Conservation (phyloP, 2,888 invertebrate species). For the Nephrotoma flavescens region DNA sequence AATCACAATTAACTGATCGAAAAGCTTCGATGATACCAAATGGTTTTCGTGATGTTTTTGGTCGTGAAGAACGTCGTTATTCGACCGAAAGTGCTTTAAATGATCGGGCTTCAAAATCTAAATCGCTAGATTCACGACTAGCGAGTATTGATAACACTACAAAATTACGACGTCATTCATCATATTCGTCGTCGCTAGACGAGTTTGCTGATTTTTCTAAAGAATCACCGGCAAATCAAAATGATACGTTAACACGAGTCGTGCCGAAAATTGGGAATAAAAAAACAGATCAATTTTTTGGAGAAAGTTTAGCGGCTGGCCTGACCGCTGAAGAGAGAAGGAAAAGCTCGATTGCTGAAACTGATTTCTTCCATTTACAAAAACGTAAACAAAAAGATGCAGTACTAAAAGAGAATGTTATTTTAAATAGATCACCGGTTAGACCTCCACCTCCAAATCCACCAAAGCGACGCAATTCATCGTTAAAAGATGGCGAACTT, state of each 20-base stretch:
- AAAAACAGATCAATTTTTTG: conserved; percentile 17
- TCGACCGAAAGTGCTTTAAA: conserved; percentile 6
- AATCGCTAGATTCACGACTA: not conserved
- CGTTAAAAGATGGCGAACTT: not conserved
- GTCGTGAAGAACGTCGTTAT: not conserved
- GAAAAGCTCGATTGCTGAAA: not conserved
- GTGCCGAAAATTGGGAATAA: conserved; percentile 14
- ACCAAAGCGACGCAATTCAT: not conserved
- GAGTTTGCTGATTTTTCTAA: not conserved
- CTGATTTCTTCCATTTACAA: not conserved
- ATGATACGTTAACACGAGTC: not conserved
- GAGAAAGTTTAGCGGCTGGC: conserved; percentile 15
- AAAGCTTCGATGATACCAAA: conserved; percentile 7
- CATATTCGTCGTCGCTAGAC: not conserved
- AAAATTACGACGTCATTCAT: not conserved
- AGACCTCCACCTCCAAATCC: not conserved
- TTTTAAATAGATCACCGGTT: not conserved
- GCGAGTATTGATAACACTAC: not conserved
- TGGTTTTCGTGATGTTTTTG: conserved; percentile 14
- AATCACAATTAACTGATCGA: conserved; percentile 5
- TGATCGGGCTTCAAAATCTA: not conserved
- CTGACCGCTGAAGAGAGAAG: conserved; percentile 11
- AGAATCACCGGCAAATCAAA: not conserved
- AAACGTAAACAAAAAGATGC: not conserved
- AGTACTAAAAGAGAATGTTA: not conserved